These are phyloP conservation scores for Lethocerus indicus DNA, from an alignment of 1,140 invertebrate species.

Conservation along the genomic window DNA sequence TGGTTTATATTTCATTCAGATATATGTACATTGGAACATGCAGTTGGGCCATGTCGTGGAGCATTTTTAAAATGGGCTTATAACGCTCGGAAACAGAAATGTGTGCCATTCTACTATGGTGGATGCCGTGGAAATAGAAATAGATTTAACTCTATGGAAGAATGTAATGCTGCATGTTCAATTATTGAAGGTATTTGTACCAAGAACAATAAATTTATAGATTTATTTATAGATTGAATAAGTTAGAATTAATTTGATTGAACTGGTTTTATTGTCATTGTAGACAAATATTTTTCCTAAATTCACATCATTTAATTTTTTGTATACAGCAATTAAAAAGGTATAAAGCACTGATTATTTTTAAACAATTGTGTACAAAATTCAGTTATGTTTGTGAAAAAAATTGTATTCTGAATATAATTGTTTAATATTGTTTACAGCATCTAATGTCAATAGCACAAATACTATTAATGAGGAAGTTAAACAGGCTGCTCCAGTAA, in stretches of 20 bases:
- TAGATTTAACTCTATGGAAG: constrained; percentile 41
- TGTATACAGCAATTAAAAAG: background rate
- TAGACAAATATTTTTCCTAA: background rate
- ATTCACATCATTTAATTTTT: background rate
- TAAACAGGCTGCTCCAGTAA: constrained; percentile 22
- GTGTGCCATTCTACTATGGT: constrained; percentile 47
- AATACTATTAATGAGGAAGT: no score
- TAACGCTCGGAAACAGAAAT: constrained; percentile 26
- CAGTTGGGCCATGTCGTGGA: constrained; percentile 61
- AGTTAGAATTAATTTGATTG: background rate
- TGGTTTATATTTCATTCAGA: constrained; percentile 1
- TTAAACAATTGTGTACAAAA: no score
- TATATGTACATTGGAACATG: constrained; percentile 3
- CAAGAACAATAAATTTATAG: constrained; percentile 17
- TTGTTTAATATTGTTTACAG: no score
- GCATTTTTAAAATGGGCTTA: constrained; percentile 43
- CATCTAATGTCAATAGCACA: no score
- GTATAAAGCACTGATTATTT: background rate
- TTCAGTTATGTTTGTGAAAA: no score
- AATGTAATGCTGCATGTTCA: constrained; percentile 25
- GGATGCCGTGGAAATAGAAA: constrained; percentile 60
- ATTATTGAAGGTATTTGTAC: no score
- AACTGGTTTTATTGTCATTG: background rate
- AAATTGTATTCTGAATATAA: no score
- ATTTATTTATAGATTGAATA: background rate